Conservation (phyloP, 1,140 invertebrate species). For the Trialeurodes vaporariorum region DNA sequence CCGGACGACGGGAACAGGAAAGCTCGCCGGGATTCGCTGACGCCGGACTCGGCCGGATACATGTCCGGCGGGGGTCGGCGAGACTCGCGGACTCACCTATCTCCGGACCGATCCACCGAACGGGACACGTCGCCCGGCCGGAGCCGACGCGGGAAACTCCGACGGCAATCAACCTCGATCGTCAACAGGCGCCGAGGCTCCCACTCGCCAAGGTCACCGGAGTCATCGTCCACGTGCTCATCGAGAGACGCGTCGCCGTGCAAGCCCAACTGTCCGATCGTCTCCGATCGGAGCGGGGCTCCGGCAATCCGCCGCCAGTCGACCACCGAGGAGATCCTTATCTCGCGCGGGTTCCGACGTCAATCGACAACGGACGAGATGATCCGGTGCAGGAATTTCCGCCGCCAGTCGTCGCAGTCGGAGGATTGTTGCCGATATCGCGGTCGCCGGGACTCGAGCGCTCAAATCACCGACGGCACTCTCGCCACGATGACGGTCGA, state of each 20-base stretch:
- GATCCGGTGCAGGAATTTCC: conserved; percentile 78
- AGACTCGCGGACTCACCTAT: conserved; percentile 62
- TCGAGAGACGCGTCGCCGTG: conserved; percentile 42
- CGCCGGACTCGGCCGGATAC: conserved; percentile 69
- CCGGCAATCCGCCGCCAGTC: conserved; percentile 71
- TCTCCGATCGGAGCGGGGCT: conserved; percentile 39
- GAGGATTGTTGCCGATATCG: conserved; percentile 44
- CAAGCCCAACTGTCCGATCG: conserved; percentile 22
- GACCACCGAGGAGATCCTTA: conserved; percentile 82
- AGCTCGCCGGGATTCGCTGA: conserved; percentile 68
- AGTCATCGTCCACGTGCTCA: conserved; percentile 56
- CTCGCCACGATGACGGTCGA: conserved; percentile 85
- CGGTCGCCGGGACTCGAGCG: conserved; percentile 70
- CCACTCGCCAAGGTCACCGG: conserved; percentile 46
- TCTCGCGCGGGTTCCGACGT: conserved; percentile 73
- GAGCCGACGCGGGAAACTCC: conserved; percentile 46
- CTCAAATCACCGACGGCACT: conserved; percentile 84
- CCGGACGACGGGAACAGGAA: conserved; percentile 46
- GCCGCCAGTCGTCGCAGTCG: conserved; percentile 37
- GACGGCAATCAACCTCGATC: conserved; percentile 68
- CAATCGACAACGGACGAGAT: conserved; percentile 86
- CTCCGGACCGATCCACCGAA: conserved; percentile 52
- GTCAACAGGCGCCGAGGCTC: conserved; percentile 37
- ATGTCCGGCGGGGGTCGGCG: too few species aligned
- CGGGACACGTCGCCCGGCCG: conserved; percentile 33